Evolutionary conservation across 2,797 vertebrate species (phyloP).

Genomic region (Rhinichthys osculus): DNA sequence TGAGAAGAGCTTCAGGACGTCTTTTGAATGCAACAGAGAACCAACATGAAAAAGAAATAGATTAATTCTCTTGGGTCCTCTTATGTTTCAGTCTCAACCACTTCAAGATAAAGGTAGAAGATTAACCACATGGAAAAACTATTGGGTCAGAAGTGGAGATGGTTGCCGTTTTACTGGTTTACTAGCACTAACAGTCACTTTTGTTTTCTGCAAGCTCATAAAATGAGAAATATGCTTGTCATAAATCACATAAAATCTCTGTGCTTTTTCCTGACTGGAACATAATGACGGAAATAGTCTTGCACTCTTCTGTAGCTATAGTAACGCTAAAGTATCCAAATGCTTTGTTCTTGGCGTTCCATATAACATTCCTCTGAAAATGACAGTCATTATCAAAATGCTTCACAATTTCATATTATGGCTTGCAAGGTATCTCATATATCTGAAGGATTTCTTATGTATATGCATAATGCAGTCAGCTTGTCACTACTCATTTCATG

Average conservation of each 20-base stretch:
- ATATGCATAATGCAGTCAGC: not conserved
- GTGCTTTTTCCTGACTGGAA: conserved; percentile 44
- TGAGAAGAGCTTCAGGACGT: not conserved
- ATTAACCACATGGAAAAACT: conserved; percentile 24
- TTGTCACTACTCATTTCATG: not conserved
- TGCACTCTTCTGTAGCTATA: conserved; percentile 57
- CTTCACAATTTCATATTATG: not conserved
- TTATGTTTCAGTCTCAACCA: conserved; percentile 20
- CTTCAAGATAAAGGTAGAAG: conserved; percentile 12
- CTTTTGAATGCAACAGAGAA: not conserved
- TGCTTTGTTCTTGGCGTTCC: conserved; percentile 12
- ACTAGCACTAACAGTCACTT: conserved; percentile 30
- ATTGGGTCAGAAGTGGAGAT: conserved; percentile 15
- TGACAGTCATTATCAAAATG: conserved; percentile 38
- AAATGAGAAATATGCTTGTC: not conserved
- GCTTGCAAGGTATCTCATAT: conserved; percentile 7
- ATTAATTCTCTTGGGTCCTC: conserved; percentile 23
- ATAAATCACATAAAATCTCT: conserved; percentile 39
- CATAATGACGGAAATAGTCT: conserved; percentile 46
- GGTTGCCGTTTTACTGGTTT: conserved; percentile 34
- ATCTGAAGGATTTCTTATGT: not conserved
- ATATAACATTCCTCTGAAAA: conserved; percentile 32
- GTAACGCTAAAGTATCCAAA: conserved; percentile 51
- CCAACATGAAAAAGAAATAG: conserved; percentile 14
- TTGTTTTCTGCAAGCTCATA: conserved; percentile 33